Base-by-base conservation (phyloP, 2,113 vertebrate genomes). In the Daboia siamensis region DNA sequence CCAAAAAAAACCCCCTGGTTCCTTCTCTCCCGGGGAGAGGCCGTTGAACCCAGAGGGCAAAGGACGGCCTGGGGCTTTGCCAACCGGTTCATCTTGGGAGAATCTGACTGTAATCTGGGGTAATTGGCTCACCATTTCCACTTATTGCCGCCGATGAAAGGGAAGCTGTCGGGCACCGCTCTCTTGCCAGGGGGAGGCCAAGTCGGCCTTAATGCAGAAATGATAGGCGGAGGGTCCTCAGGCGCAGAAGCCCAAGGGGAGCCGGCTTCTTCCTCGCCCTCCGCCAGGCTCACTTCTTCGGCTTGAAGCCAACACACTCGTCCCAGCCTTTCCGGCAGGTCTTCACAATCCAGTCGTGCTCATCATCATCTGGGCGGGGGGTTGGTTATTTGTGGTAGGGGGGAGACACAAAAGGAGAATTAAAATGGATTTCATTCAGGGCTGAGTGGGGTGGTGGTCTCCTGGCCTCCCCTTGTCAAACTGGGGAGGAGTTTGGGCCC, bases 281-380 rank as follows among this genome's bases (percentile, higher is more conserved):
- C 55, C 90, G 64, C 48, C 44, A 74, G 46, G 92, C 26, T 93
- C 93, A 89, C 15, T 92, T 74, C 59, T 97, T 95, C 0, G 95
- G 91, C 90, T 90, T 88, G 4, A 51, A 90, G 39, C 95, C 96
- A 8, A 13, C 55, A 20, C 93, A 93, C 91, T 98, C 94, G 20
- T 97, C 97, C 97, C 96, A 97, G 91, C 98, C 98, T 96, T 97
- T 99, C 56, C 98, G 98, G 96, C 99, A 99, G 8, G 97, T 98
- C 93, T 89, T 94, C 93, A 98, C 33, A 69, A 99, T 99, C 99
- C 99, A 99, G 86, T 98, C 97, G 0, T 99, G 98, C 89, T 99
- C 99, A 0, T 97, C 96, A 0, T 99, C 97, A 94, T 99, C 99
- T 99, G 96, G 61, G 5, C 57, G 94, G 95, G 87, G 90, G 64